phyloP scores from a whole-genome alignment of 2,797 vertebrate species.

The Catamblyrhynchus diadema region DNA sequence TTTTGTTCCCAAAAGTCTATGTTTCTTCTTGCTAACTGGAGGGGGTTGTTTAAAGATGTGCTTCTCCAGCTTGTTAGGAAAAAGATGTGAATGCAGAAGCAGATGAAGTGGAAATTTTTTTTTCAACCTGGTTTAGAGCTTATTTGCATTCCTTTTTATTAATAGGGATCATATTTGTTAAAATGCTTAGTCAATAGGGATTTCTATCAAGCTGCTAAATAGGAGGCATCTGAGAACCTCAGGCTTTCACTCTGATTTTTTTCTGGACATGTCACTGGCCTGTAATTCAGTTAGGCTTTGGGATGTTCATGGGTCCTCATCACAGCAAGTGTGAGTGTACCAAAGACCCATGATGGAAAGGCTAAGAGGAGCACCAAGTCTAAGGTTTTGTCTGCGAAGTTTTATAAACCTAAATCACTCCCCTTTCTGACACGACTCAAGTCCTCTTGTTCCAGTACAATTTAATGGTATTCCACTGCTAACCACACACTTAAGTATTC shows the following conservation, averaged over 20 bases:
- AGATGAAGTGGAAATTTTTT: neutral
- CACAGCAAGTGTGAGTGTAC: neutral
- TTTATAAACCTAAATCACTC: neutral
- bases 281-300: neutral
- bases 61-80: neutral
- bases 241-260: neutral
- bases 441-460: neutral
- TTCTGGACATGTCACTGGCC: neutral
- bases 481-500: neutral
- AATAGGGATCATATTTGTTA: neutral
- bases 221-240: neutral
- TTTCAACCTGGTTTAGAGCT: neutral
- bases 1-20: neutral
- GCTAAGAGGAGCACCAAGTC: neutral
- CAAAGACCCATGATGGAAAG: neutral
- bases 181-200: neutral
- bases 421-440: neutral
- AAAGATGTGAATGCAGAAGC: neutral
- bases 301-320: neutral
- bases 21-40: neutral
- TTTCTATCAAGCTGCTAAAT: neutral
- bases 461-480: neutral
- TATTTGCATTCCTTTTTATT: neutral
- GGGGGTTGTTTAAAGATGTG: neutral
- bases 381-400: neutral